phyloP scores from a whole-genome alignment of 2,888 invertebrate species.

The Lottia gigantea region DNA sequence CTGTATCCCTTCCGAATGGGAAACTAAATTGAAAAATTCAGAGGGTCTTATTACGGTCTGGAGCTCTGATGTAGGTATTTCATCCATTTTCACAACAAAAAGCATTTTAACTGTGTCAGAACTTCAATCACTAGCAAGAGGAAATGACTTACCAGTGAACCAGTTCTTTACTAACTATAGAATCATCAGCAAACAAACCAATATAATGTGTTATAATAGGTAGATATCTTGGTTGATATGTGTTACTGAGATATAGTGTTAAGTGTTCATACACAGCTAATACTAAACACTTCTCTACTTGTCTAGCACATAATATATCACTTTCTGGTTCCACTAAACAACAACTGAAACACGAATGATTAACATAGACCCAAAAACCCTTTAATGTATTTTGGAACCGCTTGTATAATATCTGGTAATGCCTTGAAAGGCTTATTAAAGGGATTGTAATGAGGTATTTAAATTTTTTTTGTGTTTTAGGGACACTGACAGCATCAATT shows the following conservation, averaged over 20 bases:
- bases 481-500: too few relatives aligned
- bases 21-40: too few relatives aligned
- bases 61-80: too few relatives aligned
- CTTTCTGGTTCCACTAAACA: constrained; percentile 51
- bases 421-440: too few relatives aligned
- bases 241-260: constrained; percentile 38
- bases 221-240: constrained; percentile 35
- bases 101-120: background rate
- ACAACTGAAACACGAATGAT: constrained; percentile 38
- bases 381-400: background rate
- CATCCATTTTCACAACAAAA: background rate
- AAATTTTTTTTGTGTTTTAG: too few relatives aligned
- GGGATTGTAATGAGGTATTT: too few relatives aligned
- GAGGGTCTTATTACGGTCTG: too few relatives aligned
- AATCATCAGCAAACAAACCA: constrained; percentile 48
- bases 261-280: constrained; percentile 38
- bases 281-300: constrained; percentile 54
- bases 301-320: constrained; percentile 52
- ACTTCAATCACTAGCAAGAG: too few relatives aligned
- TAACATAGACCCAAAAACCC: constrained; percentile 1
- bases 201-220: constrained; percentile 52
- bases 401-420: too few relatives aligned
- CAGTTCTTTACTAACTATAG: constrained; percentile 44
- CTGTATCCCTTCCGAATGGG: too few relatives aligned
- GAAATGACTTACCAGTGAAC: constrained; percentile 42